phyloP scores from a whole-genome alignment of 2,797 vertebrate genomes.

The Phoeniculus purpureus region DNA sequence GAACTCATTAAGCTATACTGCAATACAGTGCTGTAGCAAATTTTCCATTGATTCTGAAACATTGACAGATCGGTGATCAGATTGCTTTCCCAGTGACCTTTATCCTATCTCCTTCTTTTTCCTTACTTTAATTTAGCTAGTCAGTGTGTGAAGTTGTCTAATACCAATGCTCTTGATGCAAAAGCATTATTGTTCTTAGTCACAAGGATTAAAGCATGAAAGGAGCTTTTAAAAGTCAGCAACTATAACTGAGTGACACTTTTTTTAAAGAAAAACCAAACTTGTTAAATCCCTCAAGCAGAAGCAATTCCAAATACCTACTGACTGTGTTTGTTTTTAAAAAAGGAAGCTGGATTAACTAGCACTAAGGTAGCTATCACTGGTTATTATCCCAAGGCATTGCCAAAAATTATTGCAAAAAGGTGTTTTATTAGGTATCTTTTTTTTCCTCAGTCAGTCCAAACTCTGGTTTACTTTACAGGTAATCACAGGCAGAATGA shows the following conservation, averaged over 20 bases:
- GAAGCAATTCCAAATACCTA: neutral
- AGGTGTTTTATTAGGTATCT: neutral
- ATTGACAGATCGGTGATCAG: neutral
- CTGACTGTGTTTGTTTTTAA: neutral
- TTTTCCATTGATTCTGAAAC: slow-evolving; percentile 35
- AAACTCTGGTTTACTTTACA: neutral
- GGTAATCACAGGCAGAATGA: neutral
- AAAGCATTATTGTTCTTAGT: neutral
- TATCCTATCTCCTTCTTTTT: neutral
- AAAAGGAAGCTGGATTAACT: neutral
- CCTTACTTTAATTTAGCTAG: neutral
- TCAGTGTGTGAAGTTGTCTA: neutral
- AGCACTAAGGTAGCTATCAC: neutral
- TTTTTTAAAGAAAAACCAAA: neutral
- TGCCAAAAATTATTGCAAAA: neutral
- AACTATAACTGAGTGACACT: neutral
- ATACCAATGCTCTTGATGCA: neutral
- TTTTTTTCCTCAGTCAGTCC: neutral
- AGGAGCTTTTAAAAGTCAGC: neutral
- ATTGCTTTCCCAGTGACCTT: neutral
- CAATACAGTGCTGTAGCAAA: slow-evolving; percentile 18
- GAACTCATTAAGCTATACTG: neutral
- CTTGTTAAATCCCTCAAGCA: neutral
- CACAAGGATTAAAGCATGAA: neutral
- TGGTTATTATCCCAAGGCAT: neutral